Conservation (phyloP, 2,797 vertebrate genomes). For the Gastrophryne carolinensis region DNA sequence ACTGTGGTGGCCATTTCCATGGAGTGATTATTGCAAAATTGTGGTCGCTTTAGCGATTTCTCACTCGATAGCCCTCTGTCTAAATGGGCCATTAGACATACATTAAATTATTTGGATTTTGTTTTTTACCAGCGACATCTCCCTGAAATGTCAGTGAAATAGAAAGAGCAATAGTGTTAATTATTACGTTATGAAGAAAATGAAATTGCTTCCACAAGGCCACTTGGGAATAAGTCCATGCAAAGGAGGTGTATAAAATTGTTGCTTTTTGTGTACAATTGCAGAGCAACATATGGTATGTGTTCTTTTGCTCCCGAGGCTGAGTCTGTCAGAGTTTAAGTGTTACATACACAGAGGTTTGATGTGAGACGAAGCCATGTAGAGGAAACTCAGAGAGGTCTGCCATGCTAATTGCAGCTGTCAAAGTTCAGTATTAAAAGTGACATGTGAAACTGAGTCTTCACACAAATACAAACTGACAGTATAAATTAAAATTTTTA, state of each 20-base stretch:
- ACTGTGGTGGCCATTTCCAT: no score
- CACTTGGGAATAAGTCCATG: conserved; percentile 17
- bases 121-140: no score
- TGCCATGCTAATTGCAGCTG: conserved; percentile 18
- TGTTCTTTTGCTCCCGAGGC: conserved; percentile 36
- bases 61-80: no score
- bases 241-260: conserved; percentile 10
- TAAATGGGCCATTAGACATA: no score
- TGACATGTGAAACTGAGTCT: neutral
- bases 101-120: no score
- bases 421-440: neutral
- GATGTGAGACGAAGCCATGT: conserved; percentile 15
- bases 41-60: no score
- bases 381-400: conserved; percentile 13
- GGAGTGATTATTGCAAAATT: no score
- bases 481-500: neutral
- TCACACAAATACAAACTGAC: neutral
- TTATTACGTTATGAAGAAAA: conserved; percentile 22
- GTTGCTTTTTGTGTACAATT: conserved; percentile 32
- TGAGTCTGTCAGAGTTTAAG: conserved; percentile 1
- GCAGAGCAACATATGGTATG: conserved; percentile 36
- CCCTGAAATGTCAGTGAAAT: neutral
- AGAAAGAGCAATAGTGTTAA: conserved; percentile 10
- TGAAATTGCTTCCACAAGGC: conserved; percentile 42
- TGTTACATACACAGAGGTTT: conserved; percentile 17